Evolutionary conservation across 2,888 invertebrate genomes (phyloP).

Genomic region (Pollenia angustigena): DNA sequence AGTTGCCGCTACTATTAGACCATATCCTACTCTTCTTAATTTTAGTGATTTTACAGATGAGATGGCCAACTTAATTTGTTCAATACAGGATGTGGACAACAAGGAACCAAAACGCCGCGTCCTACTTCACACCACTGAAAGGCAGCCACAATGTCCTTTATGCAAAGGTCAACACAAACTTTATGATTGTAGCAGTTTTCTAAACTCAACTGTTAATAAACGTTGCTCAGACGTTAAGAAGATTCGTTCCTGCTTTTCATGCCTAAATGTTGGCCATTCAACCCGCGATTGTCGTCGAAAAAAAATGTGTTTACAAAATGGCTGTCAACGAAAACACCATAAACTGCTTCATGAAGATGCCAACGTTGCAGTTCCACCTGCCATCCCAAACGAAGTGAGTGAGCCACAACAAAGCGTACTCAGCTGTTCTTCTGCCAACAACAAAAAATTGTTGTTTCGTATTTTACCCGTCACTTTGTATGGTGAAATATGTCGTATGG

Average conservation of each 20-base stretch:
- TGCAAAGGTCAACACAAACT: conserved; percentile 39
- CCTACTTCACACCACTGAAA: conserved; percentile 11
- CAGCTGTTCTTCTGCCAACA: neutral
- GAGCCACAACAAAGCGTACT: neutral
- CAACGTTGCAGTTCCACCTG: neutral
- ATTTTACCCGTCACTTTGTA: conserved; percentile 31
- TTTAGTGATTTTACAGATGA: conserved; percentile 13
- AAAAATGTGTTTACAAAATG: neutral
- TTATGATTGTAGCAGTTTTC: conserved; percentile 10
- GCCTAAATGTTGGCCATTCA: neutral
- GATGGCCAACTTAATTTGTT: conserved; percentile 24
- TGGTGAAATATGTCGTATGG: conserved; percentile 31
- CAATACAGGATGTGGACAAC: neutral
- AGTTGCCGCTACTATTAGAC: conserved; percentile 18
- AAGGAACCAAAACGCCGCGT: conserved; percentile 32
- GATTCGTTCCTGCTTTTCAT: neutral
- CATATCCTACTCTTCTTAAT: conserved; percentile 8
- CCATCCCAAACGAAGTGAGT: too few species aligned
- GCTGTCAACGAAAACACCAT: conserved; percentile 20
- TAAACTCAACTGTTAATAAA: conserved; percentile 10
- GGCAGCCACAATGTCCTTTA: neutral
- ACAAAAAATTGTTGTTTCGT: conserved; percentile 18
- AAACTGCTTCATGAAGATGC: neutral
- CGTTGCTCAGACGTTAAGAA: conserved; percentile 3
- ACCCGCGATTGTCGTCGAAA: conserved; percentile 5